phyloP scores from a whole-genome alignment of 2,888 invertebrate genomes.

The Chymomyza procnemis region DNA sequence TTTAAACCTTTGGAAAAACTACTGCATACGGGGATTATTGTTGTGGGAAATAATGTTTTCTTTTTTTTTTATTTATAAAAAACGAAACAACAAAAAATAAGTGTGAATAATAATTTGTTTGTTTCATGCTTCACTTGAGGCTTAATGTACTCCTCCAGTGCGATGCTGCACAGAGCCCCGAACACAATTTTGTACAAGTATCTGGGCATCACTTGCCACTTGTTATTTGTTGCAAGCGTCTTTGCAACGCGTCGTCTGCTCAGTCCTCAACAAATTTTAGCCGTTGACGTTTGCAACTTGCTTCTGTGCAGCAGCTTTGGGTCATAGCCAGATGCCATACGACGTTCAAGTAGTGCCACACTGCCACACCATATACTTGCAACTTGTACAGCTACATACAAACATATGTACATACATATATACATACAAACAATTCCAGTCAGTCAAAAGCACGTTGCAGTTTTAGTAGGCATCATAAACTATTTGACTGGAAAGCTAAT shows the following conservation, averaged over 20 bases:
- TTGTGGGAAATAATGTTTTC: no score
- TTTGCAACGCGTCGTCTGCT: neutral
- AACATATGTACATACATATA: no score
- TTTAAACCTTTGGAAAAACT: no score
- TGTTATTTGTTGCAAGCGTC: neutral
- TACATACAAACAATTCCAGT: conserved; percentile 20
- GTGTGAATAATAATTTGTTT: no score
- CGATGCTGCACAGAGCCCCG: neutral
- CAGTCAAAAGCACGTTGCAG: conserved; percentile 22
- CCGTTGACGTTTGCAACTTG: conserved; percentile 30
- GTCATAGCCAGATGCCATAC: neutral
- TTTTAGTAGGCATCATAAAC: conserved; percentile 28
- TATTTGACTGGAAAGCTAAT: conserved; percentile 69
- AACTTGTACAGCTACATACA: no score
- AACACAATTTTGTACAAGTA: neutral
- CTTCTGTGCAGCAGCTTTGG: neutral
- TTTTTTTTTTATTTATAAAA: no score
- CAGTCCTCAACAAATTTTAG: neutral
- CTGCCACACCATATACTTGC: neutral
- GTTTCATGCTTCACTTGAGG: no score
- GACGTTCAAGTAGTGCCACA: neutral
- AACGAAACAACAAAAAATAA: no score
- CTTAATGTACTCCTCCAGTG: no score
- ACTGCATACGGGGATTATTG: no score
- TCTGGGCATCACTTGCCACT: no score